These are phyloP conservation scores for Hemibates koningsi DNA, from an alignment of 2,113 vertebrate genomes.

Conservation along the genomic window DNA sequence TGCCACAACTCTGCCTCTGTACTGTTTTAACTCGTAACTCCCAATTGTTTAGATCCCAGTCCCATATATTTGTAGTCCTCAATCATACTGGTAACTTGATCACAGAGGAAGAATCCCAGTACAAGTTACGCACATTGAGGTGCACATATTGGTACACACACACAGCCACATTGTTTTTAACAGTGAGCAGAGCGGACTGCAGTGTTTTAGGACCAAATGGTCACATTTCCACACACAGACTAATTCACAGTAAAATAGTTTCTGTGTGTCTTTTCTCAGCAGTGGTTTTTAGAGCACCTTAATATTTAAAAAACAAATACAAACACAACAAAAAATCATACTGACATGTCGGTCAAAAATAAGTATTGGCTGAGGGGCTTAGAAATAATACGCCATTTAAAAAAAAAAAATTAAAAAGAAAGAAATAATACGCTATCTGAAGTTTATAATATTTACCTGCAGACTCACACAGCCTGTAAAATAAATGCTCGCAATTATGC, in stretches of 20 bases:
- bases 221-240: background rate
- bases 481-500: background rate
- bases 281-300: background rate
- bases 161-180: background rate
- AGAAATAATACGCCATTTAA: background rate
- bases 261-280: background rate
- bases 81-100: background rate
- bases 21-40: background rate
- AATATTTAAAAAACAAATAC: background rate
- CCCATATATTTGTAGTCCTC: background rate
- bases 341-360: background rate
- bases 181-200: background rate
- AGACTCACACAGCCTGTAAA: background rate
- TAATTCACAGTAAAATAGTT: background rate
- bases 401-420: fast-evolving
- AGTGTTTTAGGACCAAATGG: background rate
- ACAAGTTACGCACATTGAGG: background rate
- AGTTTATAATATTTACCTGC: background rate
- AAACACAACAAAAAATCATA: background rate
- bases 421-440: background rate
- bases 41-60: background rate
- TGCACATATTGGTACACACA: background rate
- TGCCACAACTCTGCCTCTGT: background rate
- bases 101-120: background rate
- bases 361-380: background rate